Evolutionary conservation across 1,140 invertebrate genomes (phyloP), one percentile per base, ranked within the genome.

Genomic region (Saccostrea echinata): DNA sequence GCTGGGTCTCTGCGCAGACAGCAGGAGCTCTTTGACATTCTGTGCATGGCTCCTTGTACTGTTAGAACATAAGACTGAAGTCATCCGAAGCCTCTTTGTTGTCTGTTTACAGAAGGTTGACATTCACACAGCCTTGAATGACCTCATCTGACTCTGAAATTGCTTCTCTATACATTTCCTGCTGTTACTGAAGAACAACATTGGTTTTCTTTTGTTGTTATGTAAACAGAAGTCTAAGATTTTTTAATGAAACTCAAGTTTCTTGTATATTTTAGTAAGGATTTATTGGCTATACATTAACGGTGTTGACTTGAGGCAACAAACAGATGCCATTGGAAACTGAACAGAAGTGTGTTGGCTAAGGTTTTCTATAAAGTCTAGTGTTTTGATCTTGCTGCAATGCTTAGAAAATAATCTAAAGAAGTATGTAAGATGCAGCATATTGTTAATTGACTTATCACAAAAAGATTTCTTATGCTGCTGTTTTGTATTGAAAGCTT

Each of bases 181-280:
- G 64, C 64, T 71, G 64, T 24, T 30, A 3, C 24, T 27, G n/a
- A 71, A 64, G 57, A n/a, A 64, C 57, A 64, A 64, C 57, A 64
- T 64, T 24, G 64, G 27, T 24, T 24, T 71, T 71, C 64, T 24
- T 71, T 71, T 71, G 64, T 71, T 71, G 64, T 71, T 71, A 24
- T 71, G 27, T 71, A 71, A 71, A 71, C 64, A 71, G 27, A 24
- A 27, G 24, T 33, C 64, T 30, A 30, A 71, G 64, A 24, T 71
- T 71, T 64, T 71, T 27, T 71, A 71, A 71, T 71, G 64, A 71
- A 71, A 71, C 64, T 71, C 64, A 71, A 71, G 64, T 71, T 71
- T 71, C 64, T 27, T 71, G 64, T 71, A 71, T 71, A 71, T 71
- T 71, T 71, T 71, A 71, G 64, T 71, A 71, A 71, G 64, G 64